A percentile compares a stretch with the other conserved stretches of the same genome.
Conservation (phyloP, 2,113 vertebrate species). For the Aix galericulata region DNA sequence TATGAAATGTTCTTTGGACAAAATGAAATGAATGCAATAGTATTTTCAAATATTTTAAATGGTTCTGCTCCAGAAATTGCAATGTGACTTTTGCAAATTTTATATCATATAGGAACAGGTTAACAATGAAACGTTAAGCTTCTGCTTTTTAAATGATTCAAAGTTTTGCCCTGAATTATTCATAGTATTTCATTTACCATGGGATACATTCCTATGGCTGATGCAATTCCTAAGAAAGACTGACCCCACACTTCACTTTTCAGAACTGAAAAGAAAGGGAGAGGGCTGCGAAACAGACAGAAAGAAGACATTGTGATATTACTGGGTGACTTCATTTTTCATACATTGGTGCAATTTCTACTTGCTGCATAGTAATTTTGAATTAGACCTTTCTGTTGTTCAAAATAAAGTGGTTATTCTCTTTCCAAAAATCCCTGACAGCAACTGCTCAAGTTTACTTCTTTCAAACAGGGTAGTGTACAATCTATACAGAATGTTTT, state of each 20-base stretch:
- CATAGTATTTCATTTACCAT: conserved; percentile 13
- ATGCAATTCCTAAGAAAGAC: conserved; percentile 51
- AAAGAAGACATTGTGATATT: background rate
- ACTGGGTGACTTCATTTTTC: background rate
- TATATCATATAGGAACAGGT: background rate
- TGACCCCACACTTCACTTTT: conserved; percentile 12
- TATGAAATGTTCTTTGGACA: background rate
- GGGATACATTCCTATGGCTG: conserved; percentile 44
- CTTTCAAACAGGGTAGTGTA: background rate
- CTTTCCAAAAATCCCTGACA: background rate
- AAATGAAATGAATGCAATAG: background rate
- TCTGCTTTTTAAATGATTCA: conserved; percentile 24
- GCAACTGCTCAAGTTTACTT: background rate
- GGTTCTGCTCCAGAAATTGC: background rate
- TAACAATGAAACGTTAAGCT: conserved; percentile 4
- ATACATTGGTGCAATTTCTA: background rate
- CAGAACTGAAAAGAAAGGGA: background rate
- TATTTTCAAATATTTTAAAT: conserved; percentile 3
- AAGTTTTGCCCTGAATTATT: conserved; percentile 40
- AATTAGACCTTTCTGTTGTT: background rate
- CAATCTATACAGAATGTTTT: background rate
- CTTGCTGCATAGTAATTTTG: background rate
- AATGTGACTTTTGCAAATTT: background rate
- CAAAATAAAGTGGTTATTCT: background rate
- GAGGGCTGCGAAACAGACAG: background rate